Base-by-base conservation (phyloP, 1,140 invertebrate genomes). In the Colletes gigas region DNA sequence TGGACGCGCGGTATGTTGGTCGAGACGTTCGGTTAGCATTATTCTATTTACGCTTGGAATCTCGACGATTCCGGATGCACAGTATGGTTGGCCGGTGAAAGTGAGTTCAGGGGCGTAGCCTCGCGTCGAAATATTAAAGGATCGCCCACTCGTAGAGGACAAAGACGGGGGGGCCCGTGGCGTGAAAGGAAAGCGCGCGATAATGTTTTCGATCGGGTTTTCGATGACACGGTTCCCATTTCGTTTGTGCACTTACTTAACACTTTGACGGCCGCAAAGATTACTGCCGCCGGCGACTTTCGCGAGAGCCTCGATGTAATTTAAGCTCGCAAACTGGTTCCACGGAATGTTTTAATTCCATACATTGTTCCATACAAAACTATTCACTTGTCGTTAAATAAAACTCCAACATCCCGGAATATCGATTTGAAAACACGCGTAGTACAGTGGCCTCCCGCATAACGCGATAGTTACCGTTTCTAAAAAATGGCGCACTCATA, bases 81-180 rank as follows among this genome's bases (percentile, higher is more conserved):
- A 21, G 78, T 69, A 83, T 30, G 78, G 80, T 87, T 87, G 72
- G 75, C 70, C 67, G 89, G 89, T 89, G 90, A 91, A 91, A 91
- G 90, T 91, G 89, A 90, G 83, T 83, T 44, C 85, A 83, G 75
- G 75, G 83, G 55, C 83, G 84, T 79, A 71, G 19, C 41, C 74
- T 39, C 59, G 21, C 9, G 47, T 41, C 60, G 60, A 59, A 50
- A 59, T 44, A 71, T 65, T 19, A n/a, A 71, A 60, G 41, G 30
- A 77, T 60, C 63, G 54, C 60, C 41, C 59, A 47, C 50, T 52
- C 60, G 12, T 71, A 52, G 19, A 75, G 15, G 17, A 57, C 63
- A 17, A 19, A 21, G 59, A 9, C 15, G 63, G 41, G 21, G 0
- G 4, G 55, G n/a, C 30, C 30, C 30, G 30, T 30, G 14, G 30